Conservation (phyloP, 2,888 invertebrate species). For the Callyntrura sp. region DNA sequence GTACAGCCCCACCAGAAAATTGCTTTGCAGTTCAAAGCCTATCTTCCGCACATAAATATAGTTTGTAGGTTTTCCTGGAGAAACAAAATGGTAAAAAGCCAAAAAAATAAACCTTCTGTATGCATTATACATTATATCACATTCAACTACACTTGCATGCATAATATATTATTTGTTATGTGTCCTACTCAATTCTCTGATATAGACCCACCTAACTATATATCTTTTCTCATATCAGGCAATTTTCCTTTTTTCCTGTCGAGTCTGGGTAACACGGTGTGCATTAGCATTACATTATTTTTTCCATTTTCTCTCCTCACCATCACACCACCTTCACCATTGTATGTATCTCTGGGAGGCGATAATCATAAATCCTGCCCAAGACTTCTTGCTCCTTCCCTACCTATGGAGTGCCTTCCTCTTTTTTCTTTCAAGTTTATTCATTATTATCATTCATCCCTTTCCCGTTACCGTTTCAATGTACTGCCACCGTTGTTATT, state of each 20-base stretch:
- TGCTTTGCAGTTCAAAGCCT: too few relatives aligned
- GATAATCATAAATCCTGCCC: conserved; percentile 30
- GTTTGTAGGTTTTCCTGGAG: too few relatives aligned
- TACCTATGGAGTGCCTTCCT: conserved; percentile 24
- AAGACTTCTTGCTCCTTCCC: neutral
- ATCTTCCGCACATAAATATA: neutral
- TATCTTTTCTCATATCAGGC: neutral
- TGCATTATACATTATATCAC: neutral
- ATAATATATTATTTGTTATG: neutral
- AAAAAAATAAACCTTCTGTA: too few relatives aligned
- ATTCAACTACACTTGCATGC: neutral
- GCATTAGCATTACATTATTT: too few relatives aligned
- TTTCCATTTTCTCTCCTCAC: neutral
- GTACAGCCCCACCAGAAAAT: neutral
- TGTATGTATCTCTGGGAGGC: neutral
- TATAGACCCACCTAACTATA: neutral
- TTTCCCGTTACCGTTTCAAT: neutral
- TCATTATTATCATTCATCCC: conserved; percentile 27
- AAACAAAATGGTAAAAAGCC: conserved; percentile 6
- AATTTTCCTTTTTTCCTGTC: neutral
- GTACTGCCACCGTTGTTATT: too few relatives aligned
- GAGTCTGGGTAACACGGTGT: too few relatives aligned
- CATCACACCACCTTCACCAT: neutral
- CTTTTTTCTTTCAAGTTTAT: conserved; percentile 25
- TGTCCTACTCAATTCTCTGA: neutral